phyloP scores from a whole-genome alignment of 2,797 vertebrate species.

The Fundulus diaphanus region DNA sequence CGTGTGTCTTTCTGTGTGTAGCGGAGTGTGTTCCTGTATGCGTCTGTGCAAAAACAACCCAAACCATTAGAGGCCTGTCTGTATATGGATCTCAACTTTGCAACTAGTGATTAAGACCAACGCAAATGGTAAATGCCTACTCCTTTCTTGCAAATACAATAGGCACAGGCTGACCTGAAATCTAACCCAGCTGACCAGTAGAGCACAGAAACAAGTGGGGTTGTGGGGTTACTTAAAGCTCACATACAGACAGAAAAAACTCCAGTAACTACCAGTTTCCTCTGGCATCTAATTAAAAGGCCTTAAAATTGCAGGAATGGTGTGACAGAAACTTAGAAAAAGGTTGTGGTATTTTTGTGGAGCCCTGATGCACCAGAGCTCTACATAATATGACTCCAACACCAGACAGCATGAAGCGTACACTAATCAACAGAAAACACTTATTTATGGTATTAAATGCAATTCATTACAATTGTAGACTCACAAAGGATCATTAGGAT shows the following conservation, averaged over 20 bases:
- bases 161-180: too few relatives aligned
- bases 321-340: constrained; percentile 11
- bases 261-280: background rate
- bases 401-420: constrained; percentile 21
- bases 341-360: constrained; percentile 19
- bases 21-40: constrained; percentile 24
- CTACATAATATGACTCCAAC: constrained; percentile 26
- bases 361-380: constrained; percentile 26
- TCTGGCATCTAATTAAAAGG: background rate
- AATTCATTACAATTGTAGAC: constrained; percentile 34
- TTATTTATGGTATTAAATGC: constrained; percentile 32
- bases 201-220: background rate
- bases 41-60: constrained; percentile 36
- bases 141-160: too few relatives aligned
- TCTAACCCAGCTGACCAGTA: background rate
- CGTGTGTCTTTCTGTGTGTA: constrained; percentile 18
- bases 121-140: background rate
- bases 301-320: background rate
- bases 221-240: background rate
- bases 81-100: constrained; percentile 12
- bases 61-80: constrained; percentile 37
- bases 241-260: background rate
- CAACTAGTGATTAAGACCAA: background rate
- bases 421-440: constrained; percentile 13
- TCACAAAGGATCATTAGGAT: constrained; percentile 29